These are phyloP conservation scores for Polyergus mexicanus DNA, from an alignment of 1,140 invertebrate genomes.

Conservation along the genomic window DNA sequence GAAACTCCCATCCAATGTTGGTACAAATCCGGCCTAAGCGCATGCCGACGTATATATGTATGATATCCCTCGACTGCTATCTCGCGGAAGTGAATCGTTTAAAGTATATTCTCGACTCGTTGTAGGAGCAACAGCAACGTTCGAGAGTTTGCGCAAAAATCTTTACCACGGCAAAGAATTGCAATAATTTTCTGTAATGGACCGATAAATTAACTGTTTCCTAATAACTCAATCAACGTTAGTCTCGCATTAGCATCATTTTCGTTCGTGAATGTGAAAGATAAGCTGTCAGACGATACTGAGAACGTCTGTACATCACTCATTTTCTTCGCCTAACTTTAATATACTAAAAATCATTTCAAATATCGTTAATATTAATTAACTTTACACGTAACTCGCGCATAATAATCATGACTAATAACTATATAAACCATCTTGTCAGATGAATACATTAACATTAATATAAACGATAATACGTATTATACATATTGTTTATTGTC, in stretches of 20 bases:
- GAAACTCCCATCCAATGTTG: slow-evolving; percentile 68
- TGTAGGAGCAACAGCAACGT: slow-evolving; percentile 13
- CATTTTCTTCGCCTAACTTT: background rate
- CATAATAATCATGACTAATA: too few species aligned
- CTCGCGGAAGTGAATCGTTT: slow-evolving; percentile 78
- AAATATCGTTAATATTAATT: too few species aligned
- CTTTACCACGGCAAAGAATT: background rate
- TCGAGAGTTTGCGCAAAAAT: background rate
- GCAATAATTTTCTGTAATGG: background rate
- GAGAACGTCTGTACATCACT: background rate
- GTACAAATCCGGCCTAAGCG: slow-evolving; percentile 43
- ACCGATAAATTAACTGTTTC: background rate
- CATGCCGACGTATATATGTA: slow-evolving; percentile 16
- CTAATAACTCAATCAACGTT: background rate
- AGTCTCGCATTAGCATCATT: background rate
- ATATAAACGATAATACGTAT: too few species aligned
- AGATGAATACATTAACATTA: too few species aligned
- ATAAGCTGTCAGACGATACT: background rate
- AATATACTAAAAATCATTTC: too few species aligned
- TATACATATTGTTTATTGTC: too few species aligned
- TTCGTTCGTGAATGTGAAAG: background rate
- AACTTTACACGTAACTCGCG: too few species aligned
- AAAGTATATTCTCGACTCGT: slow-evolving; percentile 68
- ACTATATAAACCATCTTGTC: too few species aligned
- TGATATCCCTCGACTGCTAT: slow-evolving; percentile 55